These are phyloP conservation scores for Diaprepes abbreviatus DNA, from an alignment of 2,888 invertebrate genomes.

Conservation along the genomic window DNA sequence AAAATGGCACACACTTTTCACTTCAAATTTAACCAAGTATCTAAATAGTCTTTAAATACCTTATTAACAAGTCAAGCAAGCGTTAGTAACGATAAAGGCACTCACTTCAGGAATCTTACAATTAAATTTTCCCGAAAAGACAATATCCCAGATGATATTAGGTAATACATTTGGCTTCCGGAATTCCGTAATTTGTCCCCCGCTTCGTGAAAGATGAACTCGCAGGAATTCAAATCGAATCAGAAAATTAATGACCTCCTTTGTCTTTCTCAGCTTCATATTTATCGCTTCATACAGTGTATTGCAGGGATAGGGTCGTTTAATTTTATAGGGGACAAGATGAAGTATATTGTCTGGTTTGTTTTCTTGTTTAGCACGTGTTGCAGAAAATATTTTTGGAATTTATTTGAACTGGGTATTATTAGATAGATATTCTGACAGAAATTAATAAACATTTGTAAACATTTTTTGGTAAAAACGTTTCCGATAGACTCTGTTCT, in stretches of 20 bases:
- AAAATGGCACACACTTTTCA: background rate
- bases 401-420: too few relatives aligned
- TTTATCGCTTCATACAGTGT: conserved; percentile 43
- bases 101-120: conserved; percentile 47
- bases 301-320: conserved; percentile 9
- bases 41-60: conserved; percentile 18
- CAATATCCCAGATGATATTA: conserved; percentile 65
- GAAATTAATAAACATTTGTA: too few relatives aligned
- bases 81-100: conserved; percentile 35
- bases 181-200: conserved; percentile 63
- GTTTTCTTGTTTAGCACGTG: too few relatives aligned
- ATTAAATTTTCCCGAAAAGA: conserved; percentile 62
- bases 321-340: conserved; percentile 8
- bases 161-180: conserved; percentile 65
- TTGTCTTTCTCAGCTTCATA: conserved; percentile 50
- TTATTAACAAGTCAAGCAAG: conserved; percentile 17
- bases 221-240: conserved; percentile 60
- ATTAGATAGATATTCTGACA: too few relatives aligned
- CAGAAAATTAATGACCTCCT: conserved; percentile 56
- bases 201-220: conserved; percentile 57
- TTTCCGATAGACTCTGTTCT: too few relatives aligned
- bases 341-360: background rate
- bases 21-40: background rate
- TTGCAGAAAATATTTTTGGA: too few relatives aligned
- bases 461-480: too few relatives aligned